phyloP scores from a whole-genome alignment of 2,113 vertebrate genomes.

The Zosterops borbonicus region DNA sequence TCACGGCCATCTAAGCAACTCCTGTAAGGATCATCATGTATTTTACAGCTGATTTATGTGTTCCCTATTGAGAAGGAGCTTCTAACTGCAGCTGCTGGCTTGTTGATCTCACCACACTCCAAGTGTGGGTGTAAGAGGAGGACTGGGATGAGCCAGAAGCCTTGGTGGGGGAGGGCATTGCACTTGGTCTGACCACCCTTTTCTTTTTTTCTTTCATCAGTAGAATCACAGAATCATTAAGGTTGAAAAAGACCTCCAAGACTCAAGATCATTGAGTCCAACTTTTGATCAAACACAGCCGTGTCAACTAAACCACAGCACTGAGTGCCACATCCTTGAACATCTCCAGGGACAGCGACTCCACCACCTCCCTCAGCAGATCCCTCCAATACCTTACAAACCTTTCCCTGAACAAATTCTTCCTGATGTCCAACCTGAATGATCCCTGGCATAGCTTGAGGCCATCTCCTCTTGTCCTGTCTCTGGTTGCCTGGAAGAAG shows the following conservation, averaged over 20 bases:
- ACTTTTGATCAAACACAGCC: background rate
- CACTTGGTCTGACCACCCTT: background rate
- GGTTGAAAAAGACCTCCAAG: background rate
- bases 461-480: background rate
- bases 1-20: background rate
- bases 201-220: background rate
- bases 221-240: background rate
- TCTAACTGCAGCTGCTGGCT: background rate
- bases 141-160: background rate
- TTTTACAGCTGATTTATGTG: background rate
- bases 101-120: background rate
- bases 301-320: background rate
- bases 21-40: background rate
- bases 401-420: background rate
- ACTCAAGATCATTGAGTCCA: background rate
- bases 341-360: background rate
- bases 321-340: background rate
- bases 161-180: background rate
- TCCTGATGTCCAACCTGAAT: background rate
- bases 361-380: background rate
- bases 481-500: background rate
- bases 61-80: background rate
- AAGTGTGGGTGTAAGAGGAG: background rate
- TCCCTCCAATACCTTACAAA: background rate
- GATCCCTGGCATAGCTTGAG: background rate